Evolutionary conservation across 1,140 invertebrate genomes (phyloP).

Genomic region (Camponotus vicinus): DNA sequence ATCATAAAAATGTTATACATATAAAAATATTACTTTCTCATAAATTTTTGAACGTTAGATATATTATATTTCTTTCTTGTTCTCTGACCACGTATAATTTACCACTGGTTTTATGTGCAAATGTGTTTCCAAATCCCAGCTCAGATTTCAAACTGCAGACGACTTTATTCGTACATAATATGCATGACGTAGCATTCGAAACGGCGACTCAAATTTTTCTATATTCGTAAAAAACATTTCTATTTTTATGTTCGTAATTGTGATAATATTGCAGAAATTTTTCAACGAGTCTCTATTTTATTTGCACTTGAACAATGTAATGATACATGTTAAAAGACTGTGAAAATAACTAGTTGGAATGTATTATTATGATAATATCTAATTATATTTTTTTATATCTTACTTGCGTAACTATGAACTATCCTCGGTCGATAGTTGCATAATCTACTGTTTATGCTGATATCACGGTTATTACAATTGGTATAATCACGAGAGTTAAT

Average conservation of each 20-base stretch:
- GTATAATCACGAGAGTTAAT: constrained; percentile 11
- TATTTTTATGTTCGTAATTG: no score
- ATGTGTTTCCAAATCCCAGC: background rate
- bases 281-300: constrained; percentile 9
- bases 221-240: background rate
- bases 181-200: background rate
- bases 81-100: background rate
- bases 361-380: constrained; percentile 12
- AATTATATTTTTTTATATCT: background rate
- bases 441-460: constrained; percentile 55
- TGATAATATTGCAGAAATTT: background rate
- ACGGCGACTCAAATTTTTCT: constrained; percentile 9
- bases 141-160: constrained; percentile 18
- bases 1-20: background rate
- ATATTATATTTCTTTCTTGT: constrained; percentile 2
- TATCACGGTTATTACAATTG: constrained; percentile 22
- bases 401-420: constrained; percentile 28
- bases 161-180: constrained; percentile 10
- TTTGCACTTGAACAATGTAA: background rate
- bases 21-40: background rate
- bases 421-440: constrained; percentile 63
- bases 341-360: background rate
- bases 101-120: constrained; percentile 18
- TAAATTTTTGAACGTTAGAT: background rate
- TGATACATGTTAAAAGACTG: background rate